phyloP scores from a whole-genome alignment of 2,797 vertebrate species.

The Paguma larvata region DNA sequence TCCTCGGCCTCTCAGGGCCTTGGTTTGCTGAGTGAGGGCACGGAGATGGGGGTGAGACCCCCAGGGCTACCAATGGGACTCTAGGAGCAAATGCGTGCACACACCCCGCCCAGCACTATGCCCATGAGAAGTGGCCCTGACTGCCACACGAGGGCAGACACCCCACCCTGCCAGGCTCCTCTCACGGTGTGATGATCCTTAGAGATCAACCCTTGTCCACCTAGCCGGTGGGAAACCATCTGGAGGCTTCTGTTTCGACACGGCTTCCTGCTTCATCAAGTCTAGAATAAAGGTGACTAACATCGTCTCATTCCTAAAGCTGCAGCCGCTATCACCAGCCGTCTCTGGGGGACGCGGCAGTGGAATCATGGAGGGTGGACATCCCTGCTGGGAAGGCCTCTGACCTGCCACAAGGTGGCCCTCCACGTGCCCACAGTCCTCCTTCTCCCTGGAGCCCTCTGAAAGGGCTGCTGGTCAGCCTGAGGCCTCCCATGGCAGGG shows the following conservation, averaged over 20 bases:
- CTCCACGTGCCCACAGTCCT: background rate
- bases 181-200: background rate
- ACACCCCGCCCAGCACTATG: background rate
- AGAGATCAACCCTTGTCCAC: background rate
- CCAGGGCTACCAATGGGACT: fast-evolving
- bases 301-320: background rate
- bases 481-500: background rate
- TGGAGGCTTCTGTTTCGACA: constrained; percentile 29
- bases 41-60: background rate
- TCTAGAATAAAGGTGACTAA: constrained; percentile 22
- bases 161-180: background rate
- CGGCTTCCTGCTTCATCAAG: background rate
- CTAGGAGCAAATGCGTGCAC: background rate
- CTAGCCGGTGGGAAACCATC: background rate
- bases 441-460: background rate
- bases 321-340: background rate
- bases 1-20: background rate
- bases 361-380: background rate
- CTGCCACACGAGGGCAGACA: background rate
- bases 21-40: too few species aligned
- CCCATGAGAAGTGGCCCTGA: background rate
- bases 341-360: background rate
- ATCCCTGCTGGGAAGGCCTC: background rate
- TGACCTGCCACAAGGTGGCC: too few species aligned
- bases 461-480: background rate